Evolutionary conservation across 2,797 vertebrate genomes (phyloP).

Genomic region (Aplochiton taeniatus): DNA sequence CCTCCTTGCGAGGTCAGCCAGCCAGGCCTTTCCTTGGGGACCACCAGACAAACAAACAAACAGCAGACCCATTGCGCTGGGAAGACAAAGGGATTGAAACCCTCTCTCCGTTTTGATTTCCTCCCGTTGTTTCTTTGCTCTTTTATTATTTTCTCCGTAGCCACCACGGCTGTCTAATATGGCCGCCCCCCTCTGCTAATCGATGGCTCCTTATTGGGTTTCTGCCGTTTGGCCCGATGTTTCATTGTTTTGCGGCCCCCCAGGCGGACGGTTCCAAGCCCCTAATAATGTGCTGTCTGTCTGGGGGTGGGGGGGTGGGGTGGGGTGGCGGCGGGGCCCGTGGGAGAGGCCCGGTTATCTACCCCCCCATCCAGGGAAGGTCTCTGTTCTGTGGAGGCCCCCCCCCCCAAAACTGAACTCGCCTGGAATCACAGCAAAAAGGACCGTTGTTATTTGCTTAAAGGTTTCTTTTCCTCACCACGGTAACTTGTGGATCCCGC

Average conservation of each 20-base stretch:
- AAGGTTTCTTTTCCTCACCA: no score
- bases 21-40: conserved; percentile 5
- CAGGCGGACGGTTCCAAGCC: conserved; percentile 75
- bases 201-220: conserved; percentile 81
- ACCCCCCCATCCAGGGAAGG: background rate
- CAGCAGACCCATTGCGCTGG: conserved; percentile 31
- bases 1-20: conserved; percentile 11
- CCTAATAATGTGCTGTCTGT: conserved; percentile 64
- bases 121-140: conserved; percentile 57
- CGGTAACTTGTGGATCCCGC: no score
- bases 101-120: conserved; percentile 50
- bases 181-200: conserved; percentile 71
- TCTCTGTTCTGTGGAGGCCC: no score
- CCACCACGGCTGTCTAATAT: conserved; percentile 74
- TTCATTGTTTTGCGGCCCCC: conserved; percentile 67
- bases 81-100: conserved; percentile 47
- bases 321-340: background rate
- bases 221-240: conserved; percentile 76
- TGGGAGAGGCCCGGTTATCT: conserved; percentile 44
- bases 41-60: conserved; percentile 42
- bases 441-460: no score
- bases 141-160: conserved; percentile 76
- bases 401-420: no score
- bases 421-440: no score
- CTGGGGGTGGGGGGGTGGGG: background rate